Evolutionary conservation across 2,797 vertebrate genomes (phyloP).

Genomic region (Eulemur coronatus): DNA sequence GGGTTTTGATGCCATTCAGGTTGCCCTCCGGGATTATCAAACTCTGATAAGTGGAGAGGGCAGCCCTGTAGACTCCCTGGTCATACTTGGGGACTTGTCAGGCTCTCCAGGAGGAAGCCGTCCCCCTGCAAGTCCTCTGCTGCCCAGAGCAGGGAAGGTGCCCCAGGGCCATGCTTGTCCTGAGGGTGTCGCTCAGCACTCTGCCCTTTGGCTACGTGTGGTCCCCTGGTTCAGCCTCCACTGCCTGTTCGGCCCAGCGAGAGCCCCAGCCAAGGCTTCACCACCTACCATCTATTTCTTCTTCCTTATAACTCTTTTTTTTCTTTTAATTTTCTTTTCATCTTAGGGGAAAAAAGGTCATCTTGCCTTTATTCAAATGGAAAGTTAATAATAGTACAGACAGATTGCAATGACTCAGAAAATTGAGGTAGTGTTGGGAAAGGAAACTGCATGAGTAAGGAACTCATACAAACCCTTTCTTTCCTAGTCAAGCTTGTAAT

Average conservation of each 20-base stretch:
- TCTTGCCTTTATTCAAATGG: background rate
- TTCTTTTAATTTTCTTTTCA: background rate
- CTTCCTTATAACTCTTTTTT: background rate
- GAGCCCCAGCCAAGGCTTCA: background rate
- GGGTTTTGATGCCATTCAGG: background rate
- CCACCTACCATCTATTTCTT: accelerated
- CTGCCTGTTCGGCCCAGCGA: accelerated
- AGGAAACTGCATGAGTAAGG: accelerated
- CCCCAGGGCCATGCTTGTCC: accelerated
- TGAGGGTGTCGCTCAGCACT: accelerated
- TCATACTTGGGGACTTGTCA: accelerated
- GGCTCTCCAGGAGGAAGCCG: background rate
- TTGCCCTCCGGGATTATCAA: background rate
- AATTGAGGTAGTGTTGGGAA: accelerated
- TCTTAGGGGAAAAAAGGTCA: background rate
- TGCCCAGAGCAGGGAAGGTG: no score
- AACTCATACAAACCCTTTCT: accelerated
- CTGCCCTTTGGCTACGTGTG: accelerated
- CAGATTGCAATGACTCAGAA: background rate
- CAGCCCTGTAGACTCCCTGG: accelerated
- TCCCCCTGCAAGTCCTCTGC: accelerated
- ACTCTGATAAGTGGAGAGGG: background rate
- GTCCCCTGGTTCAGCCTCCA: accelerated
- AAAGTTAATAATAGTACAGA: background rate
- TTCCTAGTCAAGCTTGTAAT: background rate